A percentile compares a stretch with the other conserved stretches of the same genome.
Evolutionary conservation across 2,797 vertebrate species (phyloP).

Genomic region (Microchirus variegatus): DNA sequence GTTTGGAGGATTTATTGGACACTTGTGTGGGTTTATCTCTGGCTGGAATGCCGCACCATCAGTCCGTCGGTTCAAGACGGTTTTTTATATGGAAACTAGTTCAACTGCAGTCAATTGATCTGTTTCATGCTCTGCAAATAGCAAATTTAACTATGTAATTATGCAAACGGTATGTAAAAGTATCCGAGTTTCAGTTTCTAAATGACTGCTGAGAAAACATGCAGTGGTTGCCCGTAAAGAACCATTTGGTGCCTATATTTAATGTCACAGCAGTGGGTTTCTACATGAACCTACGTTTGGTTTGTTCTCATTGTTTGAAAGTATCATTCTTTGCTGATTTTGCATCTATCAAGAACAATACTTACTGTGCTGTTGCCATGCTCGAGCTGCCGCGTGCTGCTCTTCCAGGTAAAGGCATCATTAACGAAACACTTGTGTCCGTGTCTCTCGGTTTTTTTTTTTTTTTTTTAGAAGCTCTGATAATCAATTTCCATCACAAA

Average conservation of each 20-base stretch:
- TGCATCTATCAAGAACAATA: too few relatives aligned
- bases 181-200: too few relatives aligned
- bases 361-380: neutral
- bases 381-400: neutral
- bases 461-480: constrained; percentile 17
- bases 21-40: constrained; percentile 35
- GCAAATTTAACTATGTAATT: neutral
- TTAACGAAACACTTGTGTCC: constrained; percentile 20
- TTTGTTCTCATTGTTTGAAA: too few relatives aligned
- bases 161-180: constrained; percentile 9
- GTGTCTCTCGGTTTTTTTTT: constrained; percentile 25
- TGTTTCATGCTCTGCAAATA: constrained; percentile 15
- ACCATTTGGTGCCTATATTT: neutral
- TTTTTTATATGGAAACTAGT: neutral
- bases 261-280: too few relatives aligned
- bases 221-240: too few relatives aligned
- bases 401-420: neutral
- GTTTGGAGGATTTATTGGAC: constrained; percentile 55
- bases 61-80: constrained; percentile 11
- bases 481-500: constrained; percentile 52
- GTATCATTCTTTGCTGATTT: too few relatives aligned
- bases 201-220: too few relatives aligned
- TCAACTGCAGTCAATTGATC: too few relatives aligned
- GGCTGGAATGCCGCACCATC: constrained; percentile 33
- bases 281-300: neutral